A percentile compares a stretch with the other conserved stretches of the same genome.
Conservation (phyloP, 2,797 vertebrate genomes). For the Gadopsis bispinosus region DNA sequence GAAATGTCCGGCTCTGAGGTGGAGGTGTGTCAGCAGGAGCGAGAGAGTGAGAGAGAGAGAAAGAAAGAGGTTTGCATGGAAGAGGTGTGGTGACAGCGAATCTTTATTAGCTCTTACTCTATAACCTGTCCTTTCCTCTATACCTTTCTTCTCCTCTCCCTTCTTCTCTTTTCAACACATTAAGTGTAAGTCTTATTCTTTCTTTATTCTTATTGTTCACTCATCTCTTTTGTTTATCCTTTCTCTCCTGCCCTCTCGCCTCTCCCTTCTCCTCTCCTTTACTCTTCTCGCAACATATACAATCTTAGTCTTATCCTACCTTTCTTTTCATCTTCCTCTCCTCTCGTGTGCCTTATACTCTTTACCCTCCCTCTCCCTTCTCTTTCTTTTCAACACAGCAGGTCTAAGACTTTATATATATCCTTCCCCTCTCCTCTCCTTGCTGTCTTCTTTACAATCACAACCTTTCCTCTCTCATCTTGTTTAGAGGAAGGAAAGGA, state of each 20-base stretch:
- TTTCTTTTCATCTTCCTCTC: not conserved
- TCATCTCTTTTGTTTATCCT: not conserved
- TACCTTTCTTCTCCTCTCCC: too few species aligned
- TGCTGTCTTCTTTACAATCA: not conserved
- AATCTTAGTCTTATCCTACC: not conserved
- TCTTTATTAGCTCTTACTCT: slow-evolving; percentile 36
- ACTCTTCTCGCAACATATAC: not conserved
- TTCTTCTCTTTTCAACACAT: not conserved
- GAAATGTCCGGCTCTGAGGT: slow-evolving; percentile 29
- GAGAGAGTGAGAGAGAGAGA: not conserved
- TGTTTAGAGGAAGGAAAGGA: too few species aligned
- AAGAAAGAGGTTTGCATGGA: not conserved
- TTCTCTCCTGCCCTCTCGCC: not conserved
- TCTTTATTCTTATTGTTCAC: not conserved
- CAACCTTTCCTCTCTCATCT: not conserved
- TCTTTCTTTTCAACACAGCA: not conserved
- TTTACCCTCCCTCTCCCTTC: not conserved
- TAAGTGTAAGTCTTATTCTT: not conserved
- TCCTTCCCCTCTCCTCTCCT: not conserved
- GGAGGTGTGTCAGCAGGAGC: not conserved
- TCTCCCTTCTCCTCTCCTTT: not conserved
- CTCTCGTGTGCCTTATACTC: not conserved
- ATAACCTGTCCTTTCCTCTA: not conserved
- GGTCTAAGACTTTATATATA: not conserved
- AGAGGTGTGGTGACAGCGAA: slow-evolving; percentile 12